Evolutionary conservation across 1,140 invertebrate species (phyloP).

Genomic region (Chionoecetes opilio): DNA sequence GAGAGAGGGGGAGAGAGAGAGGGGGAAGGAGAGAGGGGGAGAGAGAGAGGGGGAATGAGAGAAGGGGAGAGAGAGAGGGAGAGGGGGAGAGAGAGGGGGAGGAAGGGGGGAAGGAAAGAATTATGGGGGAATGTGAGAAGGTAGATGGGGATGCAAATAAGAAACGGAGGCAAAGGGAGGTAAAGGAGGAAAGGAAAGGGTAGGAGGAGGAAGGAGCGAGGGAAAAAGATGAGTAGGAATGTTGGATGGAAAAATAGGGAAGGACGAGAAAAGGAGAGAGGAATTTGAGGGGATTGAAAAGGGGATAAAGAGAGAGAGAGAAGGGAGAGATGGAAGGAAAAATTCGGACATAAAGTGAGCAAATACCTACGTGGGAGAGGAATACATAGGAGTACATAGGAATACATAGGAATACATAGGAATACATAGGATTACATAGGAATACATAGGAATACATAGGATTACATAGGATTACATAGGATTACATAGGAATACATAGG

Average conservation of each 20-base stretch:
- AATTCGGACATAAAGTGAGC: not conserved
- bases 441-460: too few species aligned
- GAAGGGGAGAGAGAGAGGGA: too few species aligned
- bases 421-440: too few species aligned
- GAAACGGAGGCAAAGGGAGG: not conserved
- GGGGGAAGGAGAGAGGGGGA: not conserved
- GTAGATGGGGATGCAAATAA: conserved; percentile 7
- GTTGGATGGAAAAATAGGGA: not conserved
- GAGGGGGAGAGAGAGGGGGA: not conserved
- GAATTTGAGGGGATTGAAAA: not conserved
- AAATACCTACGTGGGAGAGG: not conserved
- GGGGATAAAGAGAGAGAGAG: not conserved
- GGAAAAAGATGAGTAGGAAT: not conserved
- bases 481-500: too few species aligned
- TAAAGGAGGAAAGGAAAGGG: not conserved
- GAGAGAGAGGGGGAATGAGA: too few species aligned
- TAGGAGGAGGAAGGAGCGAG: not conserved
- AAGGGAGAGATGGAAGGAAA: not conserved
- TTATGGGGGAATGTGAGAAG: conserved; percentile 28
- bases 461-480: too few species aligned
- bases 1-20: not conserved
- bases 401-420: too few species aligned
- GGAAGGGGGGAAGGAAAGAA: not conserved
- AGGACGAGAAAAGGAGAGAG: not conserved
- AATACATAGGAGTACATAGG: too few species aligned